Evolutionary conservation across 2,797 vertebrate species (phyloP).

Genomic region (Urosaurus nigricauda): DNA sequence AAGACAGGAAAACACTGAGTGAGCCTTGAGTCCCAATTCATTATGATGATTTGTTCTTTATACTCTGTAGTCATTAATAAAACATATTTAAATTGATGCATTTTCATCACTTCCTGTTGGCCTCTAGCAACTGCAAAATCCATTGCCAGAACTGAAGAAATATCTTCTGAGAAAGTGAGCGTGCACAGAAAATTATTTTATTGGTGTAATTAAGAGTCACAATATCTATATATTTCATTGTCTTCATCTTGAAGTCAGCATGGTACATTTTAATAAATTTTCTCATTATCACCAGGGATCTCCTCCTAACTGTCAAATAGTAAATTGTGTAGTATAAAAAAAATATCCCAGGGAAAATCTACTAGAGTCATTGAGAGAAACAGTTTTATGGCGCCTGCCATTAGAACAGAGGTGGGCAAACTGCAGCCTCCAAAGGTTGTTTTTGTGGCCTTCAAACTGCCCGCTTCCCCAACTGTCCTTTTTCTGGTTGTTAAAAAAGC

Average conservation of each 20-base stretch:
- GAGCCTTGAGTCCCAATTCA: conserved; percentile 24
- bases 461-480: not conserved
- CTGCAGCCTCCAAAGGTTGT: not conserved
- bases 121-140: conserved; percentile 38
- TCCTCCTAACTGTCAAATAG: conserved; percentile 42
- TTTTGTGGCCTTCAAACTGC: not conserved
- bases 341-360: too few species aligned
- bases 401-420: not conserved
- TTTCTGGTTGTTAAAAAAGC: too few species aligned
- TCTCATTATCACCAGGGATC: conserved; percentile 40
- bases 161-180: conserved; percentile 31
- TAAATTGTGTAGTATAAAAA: conserved; percentile 16
- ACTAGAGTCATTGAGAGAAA: conserved; percentile 8
- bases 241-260: conserved; percentile 40
- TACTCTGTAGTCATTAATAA: not conserved
- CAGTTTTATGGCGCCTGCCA: not conserved
- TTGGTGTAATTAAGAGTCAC: conserved; percentile 52
- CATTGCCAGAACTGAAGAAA: conserved; percentile 5
- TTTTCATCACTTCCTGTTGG: conserved; percentile 18
- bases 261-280: conserved; percentile 53
- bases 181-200: conserved; percentile 49
- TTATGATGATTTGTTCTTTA: conserved; percentile 33
- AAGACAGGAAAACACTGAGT: not conserved
- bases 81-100: conserved; percentile 25
- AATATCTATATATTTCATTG: conserved; percentile 39